Percentiles rank a stretch among this genome's conserved stretches.
Conservation (phyloP, 2,888 invertebrate species). For the Dryocosmus kuriphilus region DNA sequence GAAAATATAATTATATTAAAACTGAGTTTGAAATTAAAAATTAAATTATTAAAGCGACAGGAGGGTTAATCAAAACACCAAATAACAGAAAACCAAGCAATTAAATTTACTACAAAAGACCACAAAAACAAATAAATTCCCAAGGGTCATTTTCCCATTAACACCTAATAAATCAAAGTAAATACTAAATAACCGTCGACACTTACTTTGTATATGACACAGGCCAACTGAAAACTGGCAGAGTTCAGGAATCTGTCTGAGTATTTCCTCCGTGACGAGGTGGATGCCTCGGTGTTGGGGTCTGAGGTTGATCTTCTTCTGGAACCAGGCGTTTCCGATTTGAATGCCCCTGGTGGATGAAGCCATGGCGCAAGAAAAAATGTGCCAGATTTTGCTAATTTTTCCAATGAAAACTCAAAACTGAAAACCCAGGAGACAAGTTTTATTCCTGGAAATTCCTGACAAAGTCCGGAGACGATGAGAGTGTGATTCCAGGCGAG, state of each 20-base stretch:
- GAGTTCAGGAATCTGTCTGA: conserved; percentile 95
- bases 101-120: neutral
- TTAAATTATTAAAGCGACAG: no score
- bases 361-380: conserved; percentile 80
- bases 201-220: conserved; percentile 98
- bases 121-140: neutral
- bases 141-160: no score
- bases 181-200: conserved; percentile 44
- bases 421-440: neutral
- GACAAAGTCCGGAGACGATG: conserved; percentile 68
- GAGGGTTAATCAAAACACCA: no score
- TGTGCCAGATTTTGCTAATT: conserved; percentile 74
- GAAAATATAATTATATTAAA: no score
- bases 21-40: no score
- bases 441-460: neutral
- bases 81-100: neutral
- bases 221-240: conserved; percentile 96
- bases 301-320: conserved; percentile 96
- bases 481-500: conserved; percentile 49
- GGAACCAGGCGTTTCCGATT: conserved; percentile 98
- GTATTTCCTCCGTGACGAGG: conserved; percentile 97
- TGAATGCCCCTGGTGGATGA: conserved; percentile 86
- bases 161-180: neutral
- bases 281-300: conserved; percentile 98
- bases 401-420: neutral